These are phyloP conservation scores for Ramphastos sulfuratus DNA, from an alignment of 2,113 vertebrate genomes.

Conservation along the genomic window DNA sequence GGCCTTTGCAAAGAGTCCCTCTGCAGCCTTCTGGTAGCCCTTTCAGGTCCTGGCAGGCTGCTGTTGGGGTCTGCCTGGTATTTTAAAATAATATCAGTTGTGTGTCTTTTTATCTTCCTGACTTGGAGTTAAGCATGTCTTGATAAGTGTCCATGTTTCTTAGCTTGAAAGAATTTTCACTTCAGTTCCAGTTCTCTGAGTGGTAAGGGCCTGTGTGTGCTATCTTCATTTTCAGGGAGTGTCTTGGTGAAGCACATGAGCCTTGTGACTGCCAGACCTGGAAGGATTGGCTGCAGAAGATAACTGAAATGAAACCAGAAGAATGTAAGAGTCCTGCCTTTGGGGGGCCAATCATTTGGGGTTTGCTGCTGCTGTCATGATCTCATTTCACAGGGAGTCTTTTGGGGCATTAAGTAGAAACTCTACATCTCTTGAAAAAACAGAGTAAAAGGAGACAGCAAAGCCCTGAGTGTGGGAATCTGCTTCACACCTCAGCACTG, in stretches of 20 bases:
- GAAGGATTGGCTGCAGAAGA: slow-evolving; percentile 97
- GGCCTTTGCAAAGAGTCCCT: too few species aligned
- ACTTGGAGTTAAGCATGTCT: not conserved
- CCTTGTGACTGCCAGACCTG: slow-evolving; percentile 97
- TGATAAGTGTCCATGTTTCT: not conserved
- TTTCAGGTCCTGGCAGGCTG: too few species aligned
- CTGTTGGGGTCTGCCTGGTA: not conserved
- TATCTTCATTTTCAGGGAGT: slow-evolving; percentile 82
- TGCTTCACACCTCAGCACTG: not conserved
- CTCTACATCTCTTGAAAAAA: not conserved
- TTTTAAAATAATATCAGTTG: not conserved
- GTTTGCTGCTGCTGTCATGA: not conserved
- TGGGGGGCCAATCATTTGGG: not conserved
- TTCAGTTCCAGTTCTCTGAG: not conserved
- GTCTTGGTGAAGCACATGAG: slow-evolving; percentile 95
- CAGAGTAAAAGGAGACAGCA: not conserved
- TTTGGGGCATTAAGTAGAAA: not conserved
- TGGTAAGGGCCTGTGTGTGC: not conserved
- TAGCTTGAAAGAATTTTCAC: not conserved
- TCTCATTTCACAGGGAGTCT: not conserved
- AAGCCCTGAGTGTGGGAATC: not conserved
- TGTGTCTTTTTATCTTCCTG: not conserved
- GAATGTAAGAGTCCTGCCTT: slow-evolving; percentile 82
- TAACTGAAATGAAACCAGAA: slow-evolving; percentile 94
- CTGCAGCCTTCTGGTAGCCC: too few species aligned